A percentile compares a stretch with the other conserved stretches of the same genome.
Evolutionary conservation across 2,113 vertebrate genomes (phyloP).

Genomic region (Pimephales promelas): DNA sequence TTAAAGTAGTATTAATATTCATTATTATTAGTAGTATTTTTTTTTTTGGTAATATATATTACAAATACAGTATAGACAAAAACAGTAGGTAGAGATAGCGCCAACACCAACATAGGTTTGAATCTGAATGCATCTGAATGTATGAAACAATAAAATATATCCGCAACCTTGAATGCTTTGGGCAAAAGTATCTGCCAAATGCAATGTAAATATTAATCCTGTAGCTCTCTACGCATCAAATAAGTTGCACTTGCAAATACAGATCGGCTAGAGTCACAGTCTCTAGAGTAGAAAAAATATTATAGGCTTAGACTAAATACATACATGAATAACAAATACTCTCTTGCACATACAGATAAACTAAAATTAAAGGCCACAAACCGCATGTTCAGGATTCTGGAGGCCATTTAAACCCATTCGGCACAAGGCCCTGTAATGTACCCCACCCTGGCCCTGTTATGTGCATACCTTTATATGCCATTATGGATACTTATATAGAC

Average conservation of each 20-base stretch:
- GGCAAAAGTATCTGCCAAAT: background rate
- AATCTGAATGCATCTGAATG: background rate
- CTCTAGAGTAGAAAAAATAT: background rate
- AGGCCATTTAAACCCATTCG: background rate
- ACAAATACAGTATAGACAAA: background rate
- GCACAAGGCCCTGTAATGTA: background rate
- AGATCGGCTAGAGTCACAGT: background rate
- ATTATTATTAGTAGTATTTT: background rate
- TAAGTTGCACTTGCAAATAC: background rate
- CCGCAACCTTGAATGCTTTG: background rate
- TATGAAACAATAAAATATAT: background rate
- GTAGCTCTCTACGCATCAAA: background rate
- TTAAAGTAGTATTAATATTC: too few relatives aligned
- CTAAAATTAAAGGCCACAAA: background rate
- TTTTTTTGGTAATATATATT: background rate
- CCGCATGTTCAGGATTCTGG: background rate
- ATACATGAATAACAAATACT: background rate
- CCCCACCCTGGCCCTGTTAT: background rate
- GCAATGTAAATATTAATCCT: background rate
- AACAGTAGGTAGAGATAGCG: background rate
- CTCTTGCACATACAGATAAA: background rate
- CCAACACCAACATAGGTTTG: background rate
- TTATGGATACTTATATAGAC: background rate
- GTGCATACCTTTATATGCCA: background rate
- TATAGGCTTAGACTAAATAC: background rate